Base-by-base conservation (phyloP, 2,888 invertebrate species). In the Phalera bucephala region DNA sequence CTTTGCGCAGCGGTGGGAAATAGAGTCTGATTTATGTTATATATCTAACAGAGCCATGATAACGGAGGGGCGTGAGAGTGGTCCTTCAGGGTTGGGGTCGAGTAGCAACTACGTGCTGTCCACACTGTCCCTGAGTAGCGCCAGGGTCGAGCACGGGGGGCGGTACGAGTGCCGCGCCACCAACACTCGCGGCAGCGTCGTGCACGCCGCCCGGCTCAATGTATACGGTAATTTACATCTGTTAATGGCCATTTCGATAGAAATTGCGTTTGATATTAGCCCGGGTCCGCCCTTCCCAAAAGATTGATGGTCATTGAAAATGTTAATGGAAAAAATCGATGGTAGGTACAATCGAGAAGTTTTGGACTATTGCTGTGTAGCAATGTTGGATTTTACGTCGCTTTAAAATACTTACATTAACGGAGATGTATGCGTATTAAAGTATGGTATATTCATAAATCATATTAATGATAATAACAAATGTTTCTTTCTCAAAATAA, bases 141-240 rank as follows among this genome's bases (percentile, higher is more conserved):
- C 95, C 3, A 90, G 94, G 19, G 93, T 95, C 13, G 94, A 95
- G 60, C 96, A 97, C 67, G 96, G 96, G 1, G 97, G 96, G 0
- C 91, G 95, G 22, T 97, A 97, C 78, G 95, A 94, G 48, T 97
- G 97, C 70, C 89, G 93, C 27, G 96, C 95, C 1, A 91, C 92
- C 48, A 96, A 95, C 76, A 89, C 92, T 8, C 92, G 95, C 56
- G 95, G 95, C 32, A 91, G 91, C 15, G 92, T 93, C 10, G 92
- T 92, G 29, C 95, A 95, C 78, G 92, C 94, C 32, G 94, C 95
- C 0, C 86, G 95, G 46, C 91, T 96, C 32, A 95, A 95, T 77
- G 94, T 96, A 63, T 95, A 95, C 74, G 95, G 95, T 95, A 64
- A 69, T 43, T 13, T 21, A 15, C 7, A 19, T 28, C 8, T 3